Base-by-base conservation (phyloP, 2,888 invertebrate species). In the Hydrotaea cyrtoneurina region DNA sequence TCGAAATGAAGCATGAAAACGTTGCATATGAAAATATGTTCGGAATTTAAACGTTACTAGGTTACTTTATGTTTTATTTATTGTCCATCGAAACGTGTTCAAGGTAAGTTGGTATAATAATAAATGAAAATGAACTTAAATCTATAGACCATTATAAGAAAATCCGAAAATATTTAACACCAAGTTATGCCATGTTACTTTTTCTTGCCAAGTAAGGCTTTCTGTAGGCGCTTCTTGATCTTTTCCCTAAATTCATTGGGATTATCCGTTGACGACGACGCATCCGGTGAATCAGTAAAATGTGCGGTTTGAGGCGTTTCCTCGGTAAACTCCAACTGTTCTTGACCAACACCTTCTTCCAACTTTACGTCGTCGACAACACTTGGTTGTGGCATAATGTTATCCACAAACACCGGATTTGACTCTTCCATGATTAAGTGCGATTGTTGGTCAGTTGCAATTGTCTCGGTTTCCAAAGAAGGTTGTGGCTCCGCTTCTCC, bases 151-250 rank as follows among this genome's bases (percentile, higher is more conserved):
- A 4, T 50, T n/a, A n/a, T 4, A 50, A 43, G 10, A 43, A 31
- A 4, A 2, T 7, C 7, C 31, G 50, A 50, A 50, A 50, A 15
- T n/a, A n/a, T n/a, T 50, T 50, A 55, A 53, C 8, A 55, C 17
- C 5, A 53, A 53, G 57, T 53, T n/a, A 53, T 53, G n/a, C n/a
- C n/a, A 23, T 59, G 23, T 88, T 87, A 89, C 86, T 91, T 91
- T 81, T 90, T 91, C 82, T 91, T 91, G 74, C 90, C 90, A 53
- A 91, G 87, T 13, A 92, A 85, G 11, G 91, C 91, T 72, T 88
- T 90, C 75, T 92, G 91, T 4, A 92, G 86, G 4, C 92, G 90
- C 59, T 89, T 89, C 86, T 92, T 92, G 26, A 92, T 92, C 87
- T 91, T 90, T 64, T 91, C 91, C 2, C 91, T 91, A 64, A 92